Conservation (phyloP, 2,888 invertebrate species). For the Dilophus febrilis region DNA sequence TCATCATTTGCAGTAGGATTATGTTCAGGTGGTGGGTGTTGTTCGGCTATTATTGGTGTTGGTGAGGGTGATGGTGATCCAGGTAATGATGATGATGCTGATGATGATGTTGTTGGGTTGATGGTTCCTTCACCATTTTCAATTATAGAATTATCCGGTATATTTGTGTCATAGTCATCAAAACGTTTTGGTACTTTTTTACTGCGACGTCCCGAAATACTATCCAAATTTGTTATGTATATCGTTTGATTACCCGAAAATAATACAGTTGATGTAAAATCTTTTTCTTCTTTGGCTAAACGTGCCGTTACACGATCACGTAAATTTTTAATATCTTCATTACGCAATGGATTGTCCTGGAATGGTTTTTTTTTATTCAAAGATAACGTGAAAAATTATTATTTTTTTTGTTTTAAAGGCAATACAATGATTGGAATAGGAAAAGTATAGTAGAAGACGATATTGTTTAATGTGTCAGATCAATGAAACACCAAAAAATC, state of each 20-base stretch:
- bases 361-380: not conserved
- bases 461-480: no score
- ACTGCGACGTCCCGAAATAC: slow-evolving; percentile 34
- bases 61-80: no score
- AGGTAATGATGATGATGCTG: no score
- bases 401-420: no score
- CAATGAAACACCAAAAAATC: no score
- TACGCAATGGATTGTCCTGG: slow-evolving; percentile 10
- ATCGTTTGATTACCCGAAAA: slow-evolving; percentile 45
- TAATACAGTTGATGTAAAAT: slow-evolving; percentile 55
- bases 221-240: slow-evolving; percentile 33
- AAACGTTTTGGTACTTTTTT: slow-evolving; percentile 44
- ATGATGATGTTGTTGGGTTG: no score
- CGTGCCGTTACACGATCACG: slow-evolving; percentile 30
- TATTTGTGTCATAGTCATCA: slow-evolving; percentile 31
- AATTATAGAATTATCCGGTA: slow-evolving; percentile 13
- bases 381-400: no score
- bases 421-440: no score
- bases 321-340: slow-evolving; percentile 26
- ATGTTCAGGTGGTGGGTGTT: no score
- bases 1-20: no score
- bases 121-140: not conserved
- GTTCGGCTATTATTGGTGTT: no score
- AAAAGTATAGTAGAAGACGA: no score
- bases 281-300: slow-evolving; percentile 49